A percentile compares a stretch with the other conserved stretches of the same genome.
These are phyloP conservation scores for Microctenopoma lineatum DNA, from an alignment of 2,797 vertebrate species.

Conservation along the genomic window DNA sequence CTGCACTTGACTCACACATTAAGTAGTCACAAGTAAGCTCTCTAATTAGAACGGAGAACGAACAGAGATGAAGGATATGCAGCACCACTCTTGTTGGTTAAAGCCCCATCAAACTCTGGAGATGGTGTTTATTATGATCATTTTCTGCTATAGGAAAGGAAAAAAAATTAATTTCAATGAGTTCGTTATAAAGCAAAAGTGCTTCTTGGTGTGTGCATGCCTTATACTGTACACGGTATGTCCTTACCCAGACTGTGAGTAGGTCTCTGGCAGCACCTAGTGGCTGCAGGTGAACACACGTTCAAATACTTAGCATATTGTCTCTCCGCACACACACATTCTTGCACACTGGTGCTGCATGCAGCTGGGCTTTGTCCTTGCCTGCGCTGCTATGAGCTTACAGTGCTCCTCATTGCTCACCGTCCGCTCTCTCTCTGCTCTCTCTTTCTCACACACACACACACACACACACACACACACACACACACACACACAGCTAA, in stretches of 20 bases:
- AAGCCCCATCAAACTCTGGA: background rate
- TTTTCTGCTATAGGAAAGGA: background rate
- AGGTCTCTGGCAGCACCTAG: conserved; percentile 97
- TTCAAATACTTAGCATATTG: conserved; percentile 14
- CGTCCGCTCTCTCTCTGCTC: conserved; percentile 16
- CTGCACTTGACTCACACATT: conserved; percentile 61
- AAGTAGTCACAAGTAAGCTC: conserved; percentile 46
- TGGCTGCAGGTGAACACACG: conserved; percentile 85
- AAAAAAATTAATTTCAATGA: background rate
- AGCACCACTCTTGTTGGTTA: conserved; percentile 9
- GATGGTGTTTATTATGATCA: background rate
- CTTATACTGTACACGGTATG: background rate
- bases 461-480: background rate
- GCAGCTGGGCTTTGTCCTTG: conserved; percentile 46
- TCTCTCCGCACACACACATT: conserved; percentile 10
- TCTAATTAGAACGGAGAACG: conserved; percentile 54
- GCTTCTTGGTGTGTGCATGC: background rate
- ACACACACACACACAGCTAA: conserved; percentile 7
- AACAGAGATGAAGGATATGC: conserved; percentile 27
- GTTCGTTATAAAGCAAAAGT: background rate
- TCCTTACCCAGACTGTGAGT: conserved; percentile 53
- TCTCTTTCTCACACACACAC: background rate
- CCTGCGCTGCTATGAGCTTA: conserved; percentile 60
- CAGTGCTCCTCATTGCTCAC: conserved; percentile 73
- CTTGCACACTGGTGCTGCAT: conserved; percentile 20